phyloP scores from a whole-genome alignment of 2,113 vertebrate species.

The Globicephala melas region DNA sequence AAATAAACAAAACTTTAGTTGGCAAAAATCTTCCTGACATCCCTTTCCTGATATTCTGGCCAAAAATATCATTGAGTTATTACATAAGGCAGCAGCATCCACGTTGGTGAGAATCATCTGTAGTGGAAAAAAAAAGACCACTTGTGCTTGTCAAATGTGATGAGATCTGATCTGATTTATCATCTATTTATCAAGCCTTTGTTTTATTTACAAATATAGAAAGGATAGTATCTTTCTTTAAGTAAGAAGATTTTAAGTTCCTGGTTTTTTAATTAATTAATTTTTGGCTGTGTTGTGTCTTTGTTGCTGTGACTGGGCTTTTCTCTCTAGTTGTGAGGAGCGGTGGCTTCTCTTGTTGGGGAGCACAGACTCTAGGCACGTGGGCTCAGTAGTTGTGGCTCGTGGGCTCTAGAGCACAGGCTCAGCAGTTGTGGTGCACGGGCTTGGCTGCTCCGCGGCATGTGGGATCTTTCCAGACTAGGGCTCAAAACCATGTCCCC shows the following conservation, averaged over 20 bases:
- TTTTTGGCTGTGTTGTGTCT: too few relatives aligned
- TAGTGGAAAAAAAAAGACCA: neutral
- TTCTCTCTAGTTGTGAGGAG: too few relatives aligned
- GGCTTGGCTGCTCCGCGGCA: too few relatives aligned
- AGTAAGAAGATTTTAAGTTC: neutral
- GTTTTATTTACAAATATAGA: neutral
- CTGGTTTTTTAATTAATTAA: too few relatives aligned
- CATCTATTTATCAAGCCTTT: neutral
- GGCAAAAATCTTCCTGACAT: neutral
- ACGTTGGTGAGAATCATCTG: neutral
- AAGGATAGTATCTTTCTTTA: neutral
- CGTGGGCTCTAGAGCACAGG: too few relatives aligned
- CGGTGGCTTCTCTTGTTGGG: accelerated
- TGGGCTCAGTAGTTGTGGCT: too few relatives aligned
- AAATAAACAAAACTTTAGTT: neutral
- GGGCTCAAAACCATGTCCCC: too few relatives aligned
- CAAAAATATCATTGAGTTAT: neutral
- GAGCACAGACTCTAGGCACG: too few relatives aligned
- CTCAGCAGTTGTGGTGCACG: too few relatives aligned
- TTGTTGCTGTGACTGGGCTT: too few relatives aligned
- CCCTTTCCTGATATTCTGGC: neutral
- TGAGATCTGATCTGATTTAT: neutral
- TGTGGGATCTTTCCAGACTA: too few relatives aligned
- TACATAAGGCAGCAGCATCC: too few relatives aligned
- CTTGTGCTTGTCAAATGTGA: neutral